Conservation (phyloP, 1,140 invertebrate genomes). For the Neodiprion fabricii region DNA sequence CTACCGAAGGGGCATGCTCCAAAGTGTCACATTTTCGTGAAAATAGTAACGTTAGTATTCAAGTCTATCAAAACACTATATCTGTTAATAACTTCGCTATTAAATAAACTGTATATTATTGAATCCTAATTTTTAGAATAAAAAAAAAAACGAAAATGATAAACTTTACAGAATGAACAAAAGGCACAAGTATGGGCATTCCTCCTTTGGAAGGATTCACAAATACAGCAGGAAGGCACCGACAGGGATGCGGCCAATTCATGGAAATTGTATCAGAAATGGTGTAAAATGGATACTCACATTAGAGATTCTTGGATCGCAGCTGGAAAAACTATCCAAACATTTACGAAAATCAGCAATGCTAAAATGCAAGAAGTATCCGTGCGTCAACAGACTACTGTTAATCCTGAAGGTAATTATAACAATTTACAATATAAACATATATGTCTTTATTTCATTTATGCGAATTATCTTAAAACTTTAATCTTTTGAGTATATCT, state of each 20-base stretch:
- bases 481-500: too few species aligned
- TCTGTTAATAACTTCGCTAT: too few species aligned
- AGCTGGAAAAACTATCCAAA: slow-evolving; percentile 77
- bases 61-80: too few species aligned
- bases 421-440: not conserved
- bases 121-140: too few species aligned
- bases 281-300: slow-evolving; percentile 77
- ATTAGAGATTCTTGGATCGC: slow-evolving; percentile 78
- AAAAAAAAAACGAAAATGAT: too few species aligned
- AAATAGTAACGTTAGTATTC: slow-evolving; percentile 51
- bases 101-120: too few species aligned
- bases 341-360: slow-evolving; percentile 66
- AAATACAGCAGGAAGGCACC: slow-evolving; percentile 64
- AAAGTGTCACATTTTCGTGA: slow-evolving; percentile 55
- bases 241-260: slow-evolving; percentile 65
- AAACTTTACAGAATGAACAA: slow-evolving; percentile 67
- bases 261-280: slow-evolving; percentile 82
- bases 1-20: slow-evolving; percentile 52
- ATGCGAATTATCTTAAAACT: slow-evolving; percentile 50
- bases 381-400: not conserved
- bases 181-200: slow-evolving; percentile 86
- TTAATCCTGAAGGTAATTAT: slow-evolving; percentile 38
- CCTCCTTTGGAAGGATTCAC: slow-evolving; percentile 79
- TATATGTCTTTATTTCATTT: slow-evolving; percentile 44
- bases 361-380: slow-evolving; percentile 58